phyloP scores from a whole-genome alignment of 2,888 invertebrate species.

The Epirrita christyi region DNA sequence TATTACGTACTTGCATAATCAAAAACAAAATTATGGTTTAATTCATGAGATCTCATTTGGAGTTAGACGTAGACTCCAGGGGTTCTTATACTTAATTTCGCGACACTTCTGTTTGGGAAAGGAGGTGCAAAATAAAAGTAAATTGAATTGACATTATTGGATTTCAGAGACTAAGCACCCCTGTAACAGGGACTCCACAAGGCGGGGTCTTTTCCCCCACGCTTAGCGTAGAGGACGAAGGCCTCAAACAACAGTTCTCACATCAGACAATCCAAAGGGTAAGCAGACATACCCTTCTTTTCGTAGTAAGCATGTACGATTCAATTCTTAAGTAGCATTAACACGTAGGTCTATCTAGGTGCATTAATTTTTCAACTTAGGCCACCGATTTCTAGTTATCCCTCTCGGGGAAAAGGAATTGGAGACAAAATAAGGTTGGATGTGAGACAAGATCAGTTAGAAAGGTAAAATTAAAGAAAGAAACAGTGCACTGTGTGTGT shows the following conservation, averaged over 20 bases:
- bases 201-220: conserved; percentile 76
- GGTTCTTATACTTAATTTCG: background rate
- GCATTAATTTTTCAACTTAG: conserved; percentile 70
- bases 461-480: conserved; percentile 73
- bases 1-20: too few species aligned
- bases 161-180: conserved; percentile 74
- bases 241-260: conserved; percentile 78
- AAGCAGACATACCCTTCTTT: conserved; percentile 57
- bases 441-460: conserved; percentile 79
- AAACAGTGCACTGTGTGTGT: conserved; percentile 72
- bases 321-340: conserved; percentile 44
- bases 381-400: conserved; percentile 79
- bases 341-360: conserved; percentile 58
- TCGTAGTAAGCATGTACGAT: conserved; percentile 55
- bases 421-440: conserved; percentile 82
- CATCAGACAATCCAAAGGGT: conserved; percentile 81
- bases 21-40: too few species aligned
- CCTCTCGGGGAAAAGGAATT: conserved; percentile 79
- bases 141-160: conserved; percentile 36
- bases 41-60: too few species aligned
- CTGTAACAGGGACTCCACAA: conserved; percentile 76
- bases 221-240: conserved; percentile 76
- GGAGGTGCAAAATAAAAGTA: background rate
- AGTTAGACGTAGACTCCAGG: too few species aligned
- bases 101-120: background rate